Evolutionary conservation across 37 sponge, comb jelly and placozoan genomes (phyloP).

Genomic region (Haliclona indistincta): DNA sequence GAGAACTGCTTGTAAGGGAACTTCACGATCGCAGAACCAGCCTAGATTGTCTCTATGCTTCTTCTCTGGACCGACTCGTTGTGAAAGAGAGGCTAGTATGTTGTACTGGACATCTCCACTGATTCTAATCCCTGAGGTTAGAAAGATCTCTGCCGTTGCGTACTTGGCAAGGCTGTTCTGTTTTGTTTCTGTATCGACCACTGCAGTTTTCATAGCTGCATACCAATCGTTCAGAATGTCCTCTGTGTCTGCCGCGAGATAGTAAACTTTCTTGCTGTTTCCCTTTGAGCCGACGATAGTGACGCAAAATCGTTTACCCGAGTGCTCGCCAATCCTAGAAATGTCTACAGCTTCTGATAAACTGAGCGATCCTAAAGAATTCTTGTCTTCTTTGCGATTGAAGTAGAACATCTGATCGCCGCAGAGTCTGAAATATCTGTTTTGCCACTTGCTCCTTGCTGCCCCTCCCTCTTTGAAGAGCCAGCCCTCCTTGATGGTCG

Average conservation of each 20-base stretch:
- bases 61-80: conserved; percentile 39
- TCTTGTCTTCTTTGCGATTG: conserved; percentile 44
- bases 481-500: conserved; percentile 62
- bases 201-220: conserved; percentile 37
- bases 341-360: conserved; percentile 52
- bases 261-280: conserved; percentile 59
- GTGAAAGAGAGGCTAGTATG: conserved; percentile 56
- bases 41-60: conserved; percentile 67
- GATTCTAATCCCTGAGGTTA: conserved; percentile 61
- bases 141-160: conserved; percentile 72
- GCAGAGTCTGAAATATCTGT: conserved; percentile 56
- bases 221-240: conserved; percentile 58
- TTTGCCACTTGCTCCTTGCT: conserved; percentile 60
- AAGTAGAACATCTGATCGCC: conserved; percentile 46
- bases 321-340: conserved; percentile 53
- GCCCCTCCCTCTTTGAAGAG: conserved; percentile 71
- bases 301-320: conserved; percentile 48
- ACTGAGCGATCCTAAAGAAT: conserved; percentile 34
- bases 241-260: conserved; percentile 56
- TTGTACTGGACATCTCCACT: conserved; percentile 62
- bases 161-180: conserved; percentile 40
- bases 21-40: conserved; percentile 68
- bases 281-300: conserved; percentile 51
- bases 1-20: conserved; percentile 48
- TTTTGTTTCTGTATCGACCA: not conserved